Evolutionary conservation across 1,140 invertebrate species (phyloP).

Genomic region (Condylostylus longicornis): DNA sequence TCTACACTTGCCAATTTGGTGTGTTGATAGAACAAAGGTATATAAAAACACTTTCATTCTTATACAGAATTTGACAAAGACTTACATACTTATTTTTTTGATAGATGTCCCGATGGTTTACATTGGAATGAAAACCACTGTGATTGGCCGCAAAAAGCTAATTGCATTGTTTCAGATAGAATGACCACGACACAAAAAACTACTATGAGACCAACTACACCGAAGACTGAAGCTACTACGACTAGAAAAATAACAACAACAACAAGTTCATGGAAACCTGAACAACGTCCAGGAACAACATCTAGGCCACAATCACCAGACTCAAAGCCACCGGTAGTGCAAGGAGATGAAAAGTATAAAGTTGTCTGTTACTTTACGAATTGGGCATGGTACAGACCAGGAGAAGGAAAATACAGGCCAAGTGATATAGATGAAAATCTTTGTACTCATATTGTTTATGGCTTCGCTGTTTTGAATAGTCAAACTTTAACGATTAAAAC

Average conservation of each 20-base stretch:
- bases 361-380: slow-evolving; percentile 56
- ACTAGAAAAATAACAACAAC: slow-evolving; percentile 10
- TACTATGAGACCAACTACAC: slow-evolving; percentile 9
- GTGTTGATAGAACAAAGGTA: slow-evolving; percentile 39
- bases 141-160: slow-evolving; percentile 59
- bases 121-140: slow-evolving; percentile 66
- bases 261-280: slow-evolving; percentile 2
- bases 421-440: slow-evolving; percentile 48
- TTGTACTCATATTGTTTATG: slow-evolving; percentile 60
- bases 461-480: slow-evolving; percentile 49
- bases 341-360: slow-evolving; percentile 34
- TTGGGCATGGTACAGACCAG: slow-evolving; percentile 50
- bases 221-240: slow-evolving; percentile 4
- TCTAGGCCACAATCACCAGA: slow-evolving; percentile 20
- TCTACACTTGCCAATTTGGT: slow-evolving; percentile 63
- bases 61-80: neutral
- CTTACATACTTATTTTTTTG: slow-evolving; percentile 1
- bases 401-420: slow-evolving; percentile 47
- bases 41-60: slow-evolving; percentile 1
- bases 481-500: slow-evolving; percentile 44
- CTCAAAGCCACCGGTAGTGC: slow-evolving; percentile 10
- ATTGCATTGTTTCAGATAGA: slow-evolving; percentile 32
- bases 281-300: slow-evolving; percentile 9
- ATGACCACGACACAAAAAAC: slow-evolving; percentile 13
- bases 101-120: slow-evolving; percentile 48